Evolutionary conservation across 2,888 invertebrate genomes (phyloP).

Genomic region (Temnothorax rugatulus): DNA sequence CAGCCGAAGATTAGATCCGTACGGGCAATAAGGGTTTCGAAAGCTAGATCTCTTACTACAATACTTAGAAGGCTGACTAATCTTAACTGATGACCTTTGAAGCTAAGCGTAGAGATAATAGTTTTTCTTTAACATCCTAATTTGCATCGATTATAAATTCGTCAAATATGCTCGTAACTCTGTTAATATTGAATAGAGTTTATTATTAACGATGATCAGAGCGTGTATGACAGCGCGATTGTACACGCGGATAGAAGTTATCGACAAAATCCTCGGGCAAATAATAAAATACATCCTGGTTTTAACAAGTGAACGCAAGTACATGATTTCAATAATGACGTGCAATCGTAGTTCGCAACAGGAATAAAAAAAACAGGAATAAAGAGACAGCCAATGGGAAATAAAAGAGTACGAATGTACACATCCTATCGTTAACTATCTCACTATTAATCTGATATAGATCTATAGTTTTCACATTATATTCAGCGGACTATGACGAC

Average conservation of each 20-base stretch:
- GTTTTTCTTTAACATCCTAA: constrained; percentile 1
- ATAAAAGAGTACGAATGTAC: constrained; percentile 10
- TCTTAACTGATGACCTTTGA: constrained; percentile 1
- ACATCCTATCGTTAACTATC: not conserved
- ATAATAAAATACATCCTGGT: constrained; percentile 54
- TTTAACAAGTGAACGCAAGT: constrained; percentile 43
- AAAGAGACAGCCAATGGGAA: constrained; percentile 1
- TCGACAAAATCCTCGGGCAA: constrained; percentile 36
- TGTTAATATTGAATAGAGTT: not conserved
- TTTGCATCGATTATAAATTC: constrained; percentile 16
- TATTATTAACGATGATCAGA: constrained; percentile 38
- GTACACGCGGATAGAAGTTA: constrained; percentile 46
- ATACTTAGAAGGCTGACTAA: not conserved
- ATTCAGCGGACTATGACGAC: constrained; percentile 26
- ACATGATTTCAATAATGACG: constrained; percentile 54
- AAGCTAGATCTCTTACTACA: constrained; percentile 3
- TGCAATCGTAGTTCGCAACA: not conserved
- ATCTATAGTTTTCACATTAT: constrained; percentile 19
- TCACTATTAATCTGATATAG: constrained; percentile 15
- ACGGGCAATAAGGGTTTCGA: constrained; percentile 7
- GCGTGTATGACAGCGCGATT: constrained; percentile 2
- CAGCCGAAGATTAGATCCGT: constrained; percentile 22
- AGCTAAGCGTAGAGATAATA: not conserved
- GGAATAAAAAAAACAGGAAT: not conserved
- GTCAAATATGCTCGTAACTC: not conserved